Evolutionary conservation across 2,113 vertebrate species (phyloP), one percentile per base, ranked within the genome.

Genomic region (Stigmatopora argus): DNA sequence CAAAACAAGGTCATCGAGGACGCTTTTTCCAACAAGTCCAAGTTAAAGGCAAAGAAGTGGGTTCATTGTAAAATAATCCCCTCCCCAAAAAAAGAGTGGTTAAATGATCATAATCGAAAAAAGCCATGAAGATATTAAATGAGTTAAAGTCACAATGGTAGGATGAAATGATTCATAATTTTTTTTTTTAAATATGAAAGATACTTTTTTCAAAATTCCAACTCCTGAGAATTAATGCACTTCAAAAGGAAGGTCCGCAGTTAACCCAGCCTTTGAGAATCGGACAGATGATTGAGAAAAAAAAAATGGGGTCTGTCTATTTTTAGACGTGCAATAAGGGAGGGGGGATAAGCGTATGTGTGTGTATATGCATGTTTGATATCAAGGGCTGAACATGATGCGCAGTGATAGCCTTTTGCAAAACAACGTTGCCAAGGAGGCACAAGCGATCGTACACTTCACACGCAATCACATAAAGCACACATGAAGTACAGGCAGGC

Each of bases 201-300:
- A 31, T 31, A 31, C 26, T 31, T 31, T n/a, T 31, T 31, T 31
- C 26, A 2, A 31, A 31, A 31, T 31, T 31, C 26, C 26, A 31
- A 31, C 26, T 31, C 1, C 26, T 31, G 26, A 31, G 26, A 56
- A 56, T 14, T 15, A 56, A 56, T 18, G 62, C 56, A 23, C 73
- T 83, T 81, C 65, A 82, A 74, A 31, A 84, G 67, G 66, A 68
- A 75, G 73, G 65, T 80, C 78, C 80, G 71, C 44, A 84, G 77
- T 85, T 82, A 87, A 84, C 82, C 78, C 73, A 84, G 83, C 79
- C 74, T 85, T 82, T 74, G 72, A 80, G 80, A 78, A 65, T 72
- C 79, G 60, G 72, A 75, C 78, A 74, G 85, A 87, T 88, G 86
- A 88, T 87, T 87, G 84, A 88, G 82, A 81, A 83, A 84, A 83